Base-by-base conservation (phyloP, 1,140 invertebrate species). In the Zaprionus vittiger region DNA sequence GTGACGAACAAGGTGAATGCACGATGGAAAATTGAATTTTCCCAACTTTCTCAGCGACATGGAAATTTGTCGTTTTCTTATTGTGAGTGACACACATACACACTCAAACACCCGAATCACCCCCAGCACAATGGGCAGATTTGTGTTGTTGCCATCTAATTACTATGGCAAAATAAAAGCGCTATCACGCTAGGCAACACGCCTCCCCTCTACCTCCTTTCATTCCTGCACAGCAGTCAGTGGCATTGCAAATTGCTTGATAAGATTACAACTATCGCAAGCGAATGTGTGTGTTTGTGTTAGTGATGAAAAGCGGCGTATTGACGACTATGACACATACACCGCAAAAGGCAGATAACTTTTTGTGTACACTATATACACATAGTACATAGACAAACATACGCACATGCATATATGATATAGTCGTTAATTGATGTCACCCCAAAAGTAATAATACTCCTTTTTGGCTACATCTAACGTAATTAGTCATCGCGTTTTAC, bases 1-100 rank as follows among this genome's bases (percentile, higher is more conserved):
- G 7, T 12, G 37, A 6, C n/a, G n/a, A 9, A 14, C 47, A 24
- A 49, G 20, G 47, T 52, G 47, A 52, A 52, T 52, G 20, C 11
- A 14, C 62, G 55, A 9, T 80, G 85, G 70, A 90, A 89, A 90
- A 89, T 89, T 90, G 76, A 90, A 89, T 89, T 89, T 89, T 85
- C 86, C 62, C 85, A 77, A 90, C 76, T 89, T 89, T 90, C 81
- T 77, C 81, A 47, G 41, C 20, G 47, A 14, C 47, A 20, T 44
- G 55, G 38, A 17, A 65, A 59, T 65, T 84, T 77, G 66, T 73
- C 73, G 37, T 71, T 71, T 83, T 81, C 62, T 70, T 69, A 64
- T 73, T 70, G 31, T 70, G 17, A 47, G 41, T 72, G 38, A 28
- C 31, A 68, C 52, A 57, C 59, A 63, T 24, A 74, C 37, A 77